A percentile compares a stretch with the other conserved stretches of the same genome.
These are phyloP conservation scores for Limnephilus marmoratus DNA, from an alignment of 2,888 invertebrate species.

Conservation along the genomic window DNA sequence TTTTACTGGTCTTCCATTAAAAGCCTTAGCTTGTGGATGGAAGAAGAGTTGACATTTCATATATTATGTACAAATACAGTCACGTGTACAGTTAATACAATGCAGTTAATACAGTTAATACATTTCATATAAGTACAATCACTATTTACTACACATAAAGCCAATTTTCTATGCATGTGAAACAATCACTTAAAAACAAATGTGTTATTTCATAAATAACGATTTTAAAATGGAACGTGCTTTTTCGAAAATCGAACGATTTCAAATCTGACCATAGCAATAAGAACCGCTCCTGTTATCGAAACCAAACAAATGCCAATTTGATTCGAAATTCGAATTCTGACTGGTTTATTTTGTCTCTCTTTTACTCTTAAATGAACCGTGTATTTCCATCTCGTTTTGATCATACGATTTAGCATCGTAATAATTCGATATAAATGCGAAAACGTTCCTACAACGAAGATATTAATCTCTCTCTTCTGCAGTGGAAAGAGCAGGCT, in stretches of 20 bases:
- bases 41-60: no score
- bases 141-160: neutral
- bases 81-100: no score
- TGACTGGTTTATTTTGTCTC: neutral
- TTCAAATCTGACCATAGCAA: slow-evolving; percentile 34
- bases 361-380: neutral
- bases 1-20: no score
- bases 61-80: no score
- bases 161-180: neutral
- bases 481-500: neutral
- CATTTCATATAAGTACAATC: no score
- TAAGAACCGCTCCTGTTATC: slow-evolving; percentile 34
- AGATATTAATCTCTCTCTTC: slow-evolving; percentile 3
- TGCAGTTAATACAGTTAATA: no score
- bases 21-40: no score
- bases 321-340: slow-evolving; percentile 37
- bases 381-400: slow-evolving; percentile 11
- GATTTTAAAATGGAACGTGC: slow-evolving; percentile 36
- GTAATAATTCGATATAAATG: slow-evolving; percentile 40
- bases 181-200: neutral
- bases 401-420: slow-evolving; percentile 41
- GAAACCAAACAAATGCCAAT: slow-evolving; percentile 39
- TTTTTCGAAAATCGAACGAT: slow-evolving; percentile 38
- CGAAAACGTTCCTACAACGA: slow-evolving; percentile 27
- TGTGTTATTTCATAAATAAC: neutral